phyloP scores from a whole-genome alignment of 2,797 vertebrate species.

The Vireo griseus region DNA sequence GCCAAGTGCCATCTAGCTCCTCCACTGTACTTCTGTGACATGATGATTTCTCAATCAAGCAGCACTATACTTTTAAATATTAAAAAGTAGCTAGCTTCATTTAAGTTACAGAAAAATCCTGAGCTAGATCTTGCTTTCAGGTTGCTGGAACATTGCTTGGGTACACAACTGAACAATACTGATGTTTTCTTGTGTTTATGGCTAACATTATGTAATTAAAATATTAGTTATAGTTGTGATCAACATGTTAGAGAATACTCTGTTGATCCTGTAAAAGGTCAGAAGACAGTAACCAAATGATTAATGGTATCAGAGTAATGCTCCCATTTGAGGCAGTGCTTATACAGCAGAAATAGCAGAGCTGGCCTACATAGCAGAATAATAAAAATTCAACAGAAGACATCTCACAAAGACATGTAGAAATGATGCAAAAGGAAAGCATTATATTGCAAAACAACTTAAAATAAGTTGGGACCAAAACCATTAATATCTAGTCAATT shows the following conservation, averaged over 20 bases:
- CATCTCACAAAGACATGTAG: background rate
- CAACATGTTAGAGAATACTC: slow-evolving; percentile 5
- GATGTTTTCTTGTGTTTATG: background rate
- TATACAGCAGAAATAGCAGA: slow-evolving; percentile 54
- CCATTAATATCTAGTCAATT: background rate
- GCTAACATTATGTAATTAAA: slow-evolving; percentile 33
- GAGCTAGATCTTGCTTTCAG: background rate
- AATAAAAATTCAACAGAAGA: slow-evolving; percentile 13
- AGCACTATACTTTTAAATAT: background rate
- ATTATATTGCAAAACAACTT: background rate
- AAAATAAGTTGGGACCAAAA: background rate
- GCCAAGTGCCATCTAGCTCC: background rate
- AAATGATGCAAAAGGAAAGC: background rate
- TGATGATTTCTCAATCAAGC: background rate
- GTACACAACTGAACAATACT: background rate
- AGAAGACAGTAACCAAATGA: slow-evolving; percentile 33
- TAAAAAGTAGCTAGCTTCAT: background rate
- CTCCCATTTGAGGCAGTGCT: slow-evolving; percentile 35
- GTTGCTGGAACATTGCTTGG: background rate
- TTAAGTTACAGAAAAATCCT: background rate
- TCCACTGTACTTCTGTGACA: background rate
- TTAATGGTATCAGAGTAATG: slow-evolving; percentile 20
- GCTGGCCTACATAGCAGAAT: slow-evolving; percentile 53
- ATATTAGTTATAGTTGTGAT: slow-evolving; percentile 34
- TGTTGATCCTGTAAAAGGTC: slow-evolving; percentile 26